Evolutionary conservation across 2,113 vertebrate species (phyloP), one percentile per base, ranked within the genome.

Genomic region (Neolamprologus fasciatus): DNA sequence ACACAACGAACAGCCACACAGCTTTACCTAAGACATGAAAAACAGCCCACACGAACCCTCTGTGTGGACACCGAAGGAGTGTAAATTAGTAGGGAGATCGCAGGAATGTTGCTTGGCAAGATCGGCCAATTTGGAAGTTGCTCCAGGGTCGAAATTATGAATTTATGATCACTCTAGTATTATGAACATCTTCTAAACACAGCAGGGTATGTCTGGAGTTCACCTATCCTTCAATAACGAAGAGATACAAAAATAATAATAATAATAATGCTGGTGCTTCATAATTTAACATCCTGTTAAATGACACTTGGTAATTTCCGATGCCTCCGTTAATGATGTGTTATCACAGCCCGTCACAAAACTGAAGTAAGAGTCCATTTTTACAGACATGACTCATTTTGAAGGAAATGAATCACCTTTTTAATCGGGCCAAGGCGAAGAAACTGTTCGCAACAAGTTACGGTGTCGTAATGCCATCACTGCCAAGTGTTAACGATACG

Each of bases 21-120:
- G 42, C 42, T 50, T 50, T 78, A 28, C 42, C 42, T 12, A 47
- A 78, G 9, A 78, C 23, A 31, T 1, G 71, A 50, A 28, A 47
- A 47, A 28, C 42, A 47, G 12, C 66, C 37, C 9, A 26, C 68
- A 28, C 14, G 8, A 73, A 73, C 40, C 40, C 26, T 17, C 71
- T 78, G 19, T 26, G 53, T 85, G 81, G 9, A 85, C 13, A 68
- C 14, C 4, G 21, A 33, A 86, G 31, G 16, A 5, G 82, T 82
- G 17, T 3, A 12, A 17, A 42, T 47, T 6, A 53, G 47, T 3
- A 31, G 55, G 40, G 14, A 55, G 33, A 82, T 12, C 53, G 37
- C 1, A 86, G 89, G 91, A 93, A 92, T 93, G 87, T 50, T 13
- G 83, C 85, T 9, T 23, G 50, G 26, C 85, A 90, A 79, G 80